phyloP scores from a whole-genome alignment of 2,888 invertebrate species.

The Urechis unicinctus region DNA sequence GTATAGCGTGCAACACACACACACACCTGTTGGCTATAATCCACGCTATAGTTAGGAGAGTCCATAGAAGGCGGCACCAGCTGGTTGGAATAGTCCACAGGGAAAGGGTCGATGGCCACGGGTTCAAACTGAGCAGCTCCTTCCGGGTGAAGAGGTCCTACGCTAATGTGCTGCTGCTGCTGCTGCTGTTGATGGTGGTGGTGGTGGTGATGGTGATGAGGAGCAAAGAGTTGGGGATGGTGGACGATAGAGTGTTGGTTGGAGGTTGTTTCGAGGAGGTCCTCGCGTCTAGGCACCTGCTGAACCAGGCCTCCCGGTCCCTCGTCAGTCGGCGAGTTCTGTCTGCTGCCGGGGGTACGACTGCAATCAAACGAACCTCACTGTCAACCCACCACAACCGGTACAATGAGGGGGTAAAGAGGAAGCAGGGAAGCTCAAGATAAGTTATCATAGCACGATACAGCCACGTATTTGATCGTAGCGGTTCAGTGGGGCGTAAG shows the following conservation, averaged over 20 bases:
- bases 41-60: conserved; percentile 48
- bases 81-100: conserved; percentile 40
- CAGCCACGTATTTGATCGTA: too few relatives aligned
- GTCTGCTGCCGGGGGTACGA: conserved; percentile 72
- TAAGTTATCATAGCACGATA: too few relatives aligned
- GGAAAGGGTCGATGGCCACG: conserved; percentile 46
- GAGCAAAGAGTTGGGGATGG: background rate
- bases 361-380: background rate
- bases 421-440: too few relatives aligned
- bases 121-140: conserved; percentile 46
- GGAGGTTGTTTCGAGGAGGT: background rate
- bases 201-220: background rate
- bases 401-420: too few relatives aligned
- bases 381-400: background rate
- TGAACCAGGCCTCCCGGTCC: conserved; percentile 53
- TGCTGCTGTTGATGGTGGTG: conserved; percentile 5
- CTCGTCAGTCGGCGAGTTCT: conserved; percentile 86
- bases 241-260: background rate
- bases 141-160: conserved; percentile 18
- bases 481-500: too few relatives aligned
- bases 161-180: background rate
- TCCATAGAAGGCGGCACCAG: conserved; percentile 47
- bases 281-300: background rate
- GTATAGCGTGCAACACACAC: too few relatives aligned
- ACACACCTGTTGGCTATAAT: conserved; percentile 45